Base-by-base conservation (phyloP, 92 coral and sea anemone species). In the Bergia puertoricense region DNA sequence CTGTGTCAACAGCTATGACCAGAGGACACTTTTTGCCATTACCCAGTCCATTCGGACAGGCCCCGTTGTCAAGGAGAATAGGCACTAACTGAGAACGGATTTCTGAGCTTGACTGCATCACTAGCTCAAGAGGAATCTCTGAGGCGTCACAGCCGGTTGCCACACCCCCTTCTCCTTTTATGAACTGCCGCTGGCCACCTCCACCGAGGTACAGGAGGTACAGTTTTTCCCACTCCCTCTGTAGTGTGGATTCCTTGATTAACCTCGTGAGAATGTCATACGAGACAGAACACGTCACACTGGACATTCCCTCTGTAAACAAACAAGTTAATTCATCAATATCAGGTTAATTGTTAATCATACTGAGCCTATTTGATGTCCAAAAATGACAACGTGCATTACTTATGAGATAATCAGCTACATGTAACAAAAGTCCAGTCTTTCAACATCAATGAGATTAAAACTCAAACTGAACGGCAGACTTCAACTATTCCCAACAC, bases 181-280 rank as follows among this genome's bases (percentile, higher is more conserved):
- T 86, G 82, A 56, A 93, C 22, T 88, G 88, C 83, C 93, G 81
- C 48, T 93, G 88, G 66, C 94, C 91, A 81, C 91, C 95, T 48
- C 95, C 95, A 69, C 97, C 97, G 40, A 92, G 97, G 75, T 91
- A 89, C 15, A 93, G 86, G 48, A 93, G 81, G 67, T 92, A 89
- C 46, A 94, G 88, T 81, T 81, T 88, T 57, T 87, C 81, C 97
- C 97, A 94, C 74, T 94, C 89, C 18, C 72, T 83, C 86, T 87
- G 86, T 13, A 68, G 62, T 41, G 89, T 91, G 42, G 82, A 71
- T 43, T 94, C 94, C 66, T 86, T 94, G n/a, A 94, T 81, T 66
- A 92, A 80, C 57, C 74, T 91, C 65, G 85, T 89, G 15, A 82
- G 62, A 59, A 88, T 46, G 9, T 82, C 59, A 66, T 88, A 67